Base-by-base conservation (phyloP, 2,797 vertebrate genomes). In the Podargus strigoides region DNA sequence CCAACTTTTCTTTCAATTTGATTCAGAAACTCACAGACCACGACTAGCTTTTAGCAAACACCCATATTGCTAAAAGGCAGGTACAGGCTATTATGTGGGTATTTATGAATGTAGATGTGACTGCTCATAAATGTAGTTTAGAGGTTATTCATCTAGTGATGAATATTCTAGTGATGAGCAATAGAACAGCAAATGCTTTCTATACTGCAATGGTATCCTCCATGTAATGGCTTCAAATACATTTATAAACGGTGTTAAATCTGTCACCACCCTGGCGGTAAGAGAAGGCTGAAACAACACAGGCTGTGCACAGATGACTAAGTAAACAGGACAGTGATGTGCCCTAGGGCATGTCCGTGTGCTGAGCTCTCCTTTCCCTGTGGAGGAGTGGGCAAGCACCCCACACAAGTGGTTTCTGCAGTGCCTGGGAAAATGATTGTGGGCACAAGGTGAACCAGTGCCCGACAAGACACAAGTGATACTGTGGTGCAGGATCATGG, bases 401-500 rank as follows among this genome's bases (percentile, higher is more conserved):
- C 27, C 46, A 28, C 22, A 49, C 14, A 55, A 66, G 19, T 0
- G 1, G 9, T 21, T 58, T 75, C 49, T 76, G 15, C 10, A 9
- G 6, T 92, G 21, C 14, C 53, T 2, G 2, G 7, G 34, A 62
- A 30, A 78, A 14, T 4, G 16, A 6, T 22, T 0, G 0, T 3
- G 15, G 36, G 16, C 30, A 47, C 1, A 1, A 39, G 55, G 42
- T 15, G 26, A 69, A 41, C 16, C 0, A 2, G 14, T 41, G 21
- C 6, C 34, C 21, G 14, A 24, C 58, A 76, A 67, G 34, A 66
- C 14, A 34, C 0, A 0, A 12, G 44, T 59, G 20, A 37, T 9
- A 12, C 10, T 2, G 0, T 27, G 39, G 23, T 3, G 23, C 9
- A 19, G 63, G 30, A 36, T 53, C 3, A 0, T 6, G 53, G 5